Evolutionary conservation across 1,140 invertebrate species (phyloP), one percentile per base, ranked within the genome.

Genomic region (Orius insidiosus): DNA sequence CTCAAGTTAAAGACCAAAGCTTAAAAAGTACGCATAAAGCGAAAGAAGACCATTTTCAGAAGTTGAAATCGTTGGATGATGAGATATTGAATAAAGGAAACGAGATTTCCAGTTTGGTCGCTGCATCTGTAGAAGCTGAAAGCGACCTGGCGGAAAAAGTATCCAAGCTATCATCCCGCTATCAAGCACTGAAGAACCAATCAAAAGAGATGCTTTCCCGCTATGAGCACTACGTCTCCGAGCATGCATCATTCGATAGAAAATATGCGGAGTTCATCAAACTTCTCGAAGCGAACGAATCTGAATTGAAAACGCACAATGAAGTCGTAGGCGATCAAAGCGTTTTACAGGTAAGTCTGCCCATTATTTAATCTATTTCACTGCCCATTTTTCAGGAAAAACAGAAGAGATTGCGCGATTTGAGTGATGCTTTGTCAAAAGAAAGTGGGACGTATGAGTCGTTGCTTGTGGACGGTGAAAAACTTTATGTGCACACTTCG

Each of bases 401-500:
- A 53, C 82, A 90, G 56, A 78, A 80, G 40, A 80, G 81, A 56
- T 72, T 94, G 39, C 75, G 83, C 53, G 76, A 85, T 53, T 65
- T 95, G 24, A 73, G 75, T 6, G 85, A 92, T 55, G 72, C 76
- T 1, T 74, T 80, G 51, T 83, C 82, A 13, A 78, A 80, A 53
- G 83, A 87, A 57, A 78, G 76, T 41, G 71, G 75, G n/a, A 70
- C 73, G 35, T 86, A 94, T 59, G 89, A 94, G 58, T 74, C 77
- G 47, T 69, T 94, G 1, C 70, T 90, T 15, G 87, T 92, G 56
- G 71, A 78, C 44, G 90, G 89, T 7, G 90, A 97, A 64, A 86
- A 85, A 61, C 62, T 97, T 0, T 96, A 95, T 56, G 71, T 79
- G 0, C 87, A 89, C 54, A 96, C 90, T 5, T 88, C 88, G 39